Percentiles rank a stretch among this genome's conserved stretches.
Evolutionary conservation across 1,140 invertebrate species (phyloP).

Genomic region (Tribolium madens): DNA sequence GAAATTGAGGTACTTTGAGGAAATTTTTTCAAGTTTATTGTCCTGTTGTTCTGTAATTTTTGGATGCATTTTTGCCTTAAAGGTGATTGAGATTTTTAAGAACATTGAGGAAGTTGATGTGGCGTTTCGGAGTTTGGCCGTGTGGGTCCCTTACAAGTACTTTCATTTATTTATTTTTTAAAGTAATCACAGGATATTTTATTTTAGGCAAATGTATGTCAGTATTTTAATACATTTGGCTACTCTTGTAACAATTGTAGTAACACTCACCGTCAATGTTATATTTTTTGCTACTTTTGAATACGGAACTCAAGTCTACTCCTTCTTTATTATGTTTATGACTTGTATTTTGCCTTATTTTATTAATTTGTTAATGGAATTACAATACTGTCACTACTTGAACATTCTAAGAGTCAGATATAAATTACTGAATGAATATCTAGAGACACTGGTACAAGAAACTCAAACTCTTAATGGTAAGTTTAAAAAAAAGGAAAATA

Average conservation of each 20-base stretch:
- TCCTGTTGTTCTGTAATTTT: constrained; percentile 23
- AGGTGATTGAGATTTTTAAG: constrained; percentile 46
- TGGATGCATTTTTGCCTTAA: constrained; percentile 44
- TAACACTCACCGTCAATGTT: not conserved
- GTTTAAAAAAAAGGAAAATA: constrained; percentile 10
- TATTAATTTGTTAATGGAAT: constrained; percentile 46
- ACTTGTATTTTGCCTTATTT: constrained; percentile 40
- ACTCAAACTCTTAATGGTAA: constrained; percentile 20
- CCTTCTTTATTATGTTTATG: constrained; percentile 9
- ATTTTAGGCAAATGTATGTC: constrained; percentile 29
- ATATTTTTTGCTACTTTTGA: not conserved
- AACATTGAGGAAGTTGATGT: constrained; percentile 49
- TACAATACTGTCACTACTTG: constrained; percentile 47
- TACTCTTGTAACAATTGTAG: not conserved
- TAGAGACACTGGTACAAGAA: constrained; percentile 42
- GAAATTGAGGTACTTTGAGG: constrained; percentile 39
- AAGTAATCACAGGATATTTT: not conserved
- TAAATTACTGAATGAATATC: constrained; percentile 51
- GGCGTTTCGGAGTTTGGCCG: constrained; percentile 44
- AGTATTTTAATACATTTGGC: constrained; percentile 27
- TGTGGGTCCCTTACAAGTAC: constrained; percentile 50
- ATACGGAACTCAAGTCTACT: not conserved
- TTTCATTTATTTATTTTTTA: not conserved
- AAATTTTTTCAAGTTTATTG: constrained; percentile 19
- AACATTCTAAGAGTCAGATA: constrained; percentile 39